Base-by-base conservation (phyloP, 2,797 vertebrate genomes). In the Alca torda region DNA sequence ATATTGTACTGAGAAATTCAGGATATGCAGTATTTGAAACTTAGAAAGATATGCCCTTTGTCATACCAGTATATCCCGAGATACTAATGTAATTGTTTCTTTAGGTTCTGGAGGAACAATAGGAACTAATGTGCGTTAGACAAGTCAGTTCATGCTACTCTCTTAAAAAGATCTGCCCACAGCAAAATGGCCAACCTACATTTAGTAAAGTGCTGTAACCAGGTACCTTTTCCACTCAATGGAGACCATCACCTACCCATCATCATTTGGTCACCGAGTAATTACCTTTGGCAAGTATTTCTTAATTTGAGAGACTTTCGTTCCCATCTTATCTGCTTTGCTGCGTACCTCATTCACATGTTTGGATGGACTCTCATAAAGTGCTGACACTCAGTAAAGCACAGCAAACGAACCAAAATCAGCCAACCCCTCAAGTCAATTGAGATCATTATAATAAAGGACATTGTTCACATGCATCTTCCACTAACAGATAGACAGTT, bases 241-340 rank as follows among this genome's bases (percentile, higher is more conserved):
- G 23, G 43, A 70, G 78, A 19, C 0, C 0, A 9, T 37, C 33
- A 54, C 37, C 41, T 8, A 43, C 3, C 1, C 7, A 3, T 67
- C 59, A 21, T 37, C n/a, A 10, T 2, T 76, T 31, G 3, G 7
- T 48, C 16, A 20, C 12, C 10, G 48, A 63, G 74, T 45, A 68
- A 31, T 14, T 60, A 18, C 50, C 15, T 53, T 92, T 5, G 11
- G 15, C 37, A 90, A 26, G 7, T 16, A 7, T 30, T 8, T 90
- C 26, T 70, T 60, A 68, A 23, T 80, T 33, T 79, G 23, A 72
- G 11, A 68, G 15, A 17, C 14, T 51, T 78, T 53, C 0, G 0
- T 85, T 80, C 13, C 15, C 10, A 23, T 28, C 28, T 48, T 51
- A 30, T 7, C 31, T 80, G 21, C 60, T 64, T 83, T 53, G 7